phyloP scores from a whole-genome alignment of 2,888 invertebrate species.

The Noctua janthina region DNA sequence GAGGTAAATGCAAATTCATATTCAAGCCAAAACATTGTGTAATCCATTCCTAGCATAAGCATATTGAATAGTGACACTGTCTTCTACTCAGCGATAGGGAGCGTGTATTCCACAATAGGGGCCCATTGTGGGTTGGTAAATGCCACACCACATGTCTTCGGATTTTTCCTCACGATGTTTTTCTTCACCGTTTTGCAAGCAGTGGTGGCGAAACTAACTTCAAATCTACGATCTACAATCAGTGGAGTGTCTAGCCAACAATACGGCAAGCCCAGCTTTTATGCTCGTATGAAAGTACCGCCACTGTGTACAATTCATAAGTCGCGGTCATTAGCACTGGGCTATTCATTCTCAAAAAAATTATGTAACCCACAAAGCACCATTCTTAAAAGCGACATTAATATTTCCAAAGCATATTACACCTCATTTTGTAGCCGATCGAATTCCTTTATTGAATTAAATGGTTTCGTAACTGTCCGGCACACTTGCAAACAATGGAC shows the following conservation, averaged over 20 bases:
- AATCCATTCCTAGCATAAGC: slow-evolving; percentile 4
- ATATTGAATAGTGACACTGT: not conserved
- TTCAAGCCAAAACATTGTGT: slow-evolving; percentile 36
- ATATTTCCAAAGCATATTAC: slow-evolving; percentile 49
- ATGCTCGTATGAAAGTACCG: too few relatives aligned
- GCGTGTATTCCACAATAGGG: not conserved
- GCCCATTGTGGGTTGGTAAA: not conserved
- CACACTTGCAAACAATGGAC: slow-evolving; percentile 74
- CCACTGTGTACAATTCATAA: not conserved
- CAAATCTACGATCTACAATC: not conserved
- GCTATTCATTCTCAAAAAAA: slow-evolving; percentile 23
- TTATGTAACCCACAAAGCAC: slow-evolving; percentile 36
- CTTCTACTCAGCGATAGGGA: not conserved
- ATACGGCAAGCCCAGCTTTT: too few relatives aligned
- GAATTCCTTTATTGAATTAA: slow-evolving; percentile 66
- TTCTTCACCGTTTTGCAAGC: not conserved
- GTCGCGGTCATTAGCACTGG: not conserved
- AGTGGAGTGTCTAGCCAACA: too few relatives aligned
- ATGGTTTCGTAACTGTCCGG: slow-evolving; percentile 73
- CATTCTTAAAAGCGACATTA: slow-evolving; percentile 50
- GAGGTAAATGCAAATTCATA: slow-evolving; percentile 42
- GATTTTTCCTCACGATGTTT: not conserved
- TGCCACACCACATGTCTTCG: not conserved
- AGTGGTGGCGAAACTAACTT: not conserved
- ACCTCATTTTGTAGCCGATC: slow-evolving; percentile 55